Percentiles rank a stretch among this genome's conserved stretches.
phyloP scores from a whole-genome alignment of 2,888 invertebrate genomes.

The Thecocarcelia acutangulata region DNA sequence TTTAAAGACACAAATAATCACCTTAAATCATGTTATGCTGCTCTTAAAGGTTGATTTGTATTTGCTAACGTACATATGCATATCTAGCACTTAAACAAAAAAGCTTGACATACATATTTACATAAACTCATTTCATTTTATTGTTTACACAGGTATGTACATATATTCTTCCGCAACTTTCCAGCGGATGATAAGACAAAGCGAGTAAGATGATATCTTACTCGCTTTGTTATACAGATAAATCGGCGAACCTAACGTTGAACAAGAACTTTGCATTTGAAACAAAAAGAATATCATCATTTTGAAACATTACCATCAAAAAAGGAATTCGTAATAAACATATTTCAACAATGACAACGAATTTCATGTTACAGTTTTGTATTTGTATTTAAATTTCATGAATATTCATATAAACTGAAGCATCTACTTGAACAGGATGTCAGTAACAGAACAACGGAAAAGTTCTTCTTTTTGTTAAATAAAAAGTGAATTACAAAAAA shows the following conservation, averaged over 20 bases:
- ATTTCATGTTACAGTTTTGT: conserved; percentile 38
- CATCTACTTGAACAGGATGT: conserved; percentile 18
- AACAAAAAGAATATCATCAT: conserved; percentile 17
- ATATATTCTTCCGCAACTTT: no score
- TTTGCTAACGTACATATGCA: no score
- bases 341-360: conserved; percentile 27
- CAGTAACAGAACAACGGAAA: neutral
- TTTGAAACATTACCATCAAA: conserved; percentile 32
- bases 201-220: no score
- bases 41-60: no score
- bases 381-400: conserved; percentile 37
- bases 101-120: no score
- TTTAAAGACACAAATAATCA: no score
- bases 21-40: no score
- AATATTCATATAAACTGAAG: conserved; percentile 44
- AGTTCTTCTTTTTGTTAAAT: neutral
- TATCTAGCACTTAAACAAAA: no score
- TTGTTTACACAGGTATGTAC: no score
- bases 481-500: no score
- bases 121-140: no score
- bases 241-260: conserved; percentile 1
- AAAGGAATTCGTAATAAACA: conserved; percentile 45
- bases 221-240: neutral
- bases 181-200: no score
- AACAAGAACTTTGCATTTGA: conserved; percentile 18